Evolutionary conservation across 1,140 invertebrate species (phyloP).

Genomic region (Drosophila ficusphila): DNA sequence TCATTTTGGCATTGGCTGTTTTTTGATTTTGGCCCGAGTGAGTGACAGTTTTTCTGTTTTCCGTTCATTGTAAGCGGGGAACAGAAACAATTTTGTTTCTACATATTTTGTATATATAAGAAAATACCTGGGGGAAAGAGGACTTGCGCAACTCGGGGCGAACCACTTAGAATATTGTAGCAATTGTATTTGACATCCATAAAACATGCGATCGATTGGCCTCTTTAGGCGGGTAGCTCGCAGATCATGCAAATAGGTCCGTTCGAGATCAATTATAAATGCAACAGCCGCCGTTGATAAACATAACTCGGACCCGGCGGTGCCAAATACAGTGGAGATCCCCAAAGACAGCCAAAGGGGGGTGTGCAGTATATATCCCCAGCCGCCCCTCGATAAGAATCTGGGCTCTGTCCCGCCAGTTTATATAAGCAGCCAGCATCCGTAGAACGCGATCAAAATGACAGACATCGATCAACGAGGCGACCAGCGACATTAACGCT

Average conservation of each 20-base stretch:
- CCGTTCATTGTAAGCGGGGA: neutral
- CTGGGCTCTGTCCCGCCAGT: slow-evolving; percentile 51
- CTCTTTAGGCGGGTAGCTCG: slow-evolving; percentile 66
- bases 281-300: slow-evolving; percentile 66
- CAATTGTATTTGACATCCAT: slow-evolving; percentile 80
- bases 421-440: slow-evolving; percentile 77
- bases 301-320: slow-evolving; percentile 62
- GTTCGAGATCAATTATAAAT: slow-evolving; percentile 75
- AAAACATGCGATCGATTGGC: slow-evolving; percentile 80
- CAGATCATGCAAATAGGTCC: slow-evolving; percentile 72
- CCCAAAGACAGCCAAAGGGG: slow-evolving; percentile 35
- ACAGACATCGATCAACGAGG: slow-evolving; percentile 79
- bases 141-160: slow-evolving; percentile 61
- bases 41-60: slow-evolving; percentile 13
- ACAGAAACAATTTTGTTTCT: slow-evolving; percentile 25
- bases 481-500: slow-evolving; percentile 81
- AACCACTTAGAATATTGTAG: slow-evolving; percentile 74
- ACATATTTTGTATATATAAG: slow-evolving; percentile 32
- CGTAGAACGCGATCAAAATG: slow-evolving; percentile 65
- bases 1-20: slow-evolving; percentile 60
- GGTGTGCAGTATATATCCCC: no score
- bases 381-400: slow-evolving; percentile 61
- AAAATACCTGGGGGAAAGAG: neutral
- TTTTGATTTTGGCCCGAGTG: slow-evolving; percentile 42
- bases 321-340: slow-evolving; percentile 69